Evolutionary conservation across 2,113 vertebrate species (phyloP).

Genomic region (Empidonax traillii): DNA sequence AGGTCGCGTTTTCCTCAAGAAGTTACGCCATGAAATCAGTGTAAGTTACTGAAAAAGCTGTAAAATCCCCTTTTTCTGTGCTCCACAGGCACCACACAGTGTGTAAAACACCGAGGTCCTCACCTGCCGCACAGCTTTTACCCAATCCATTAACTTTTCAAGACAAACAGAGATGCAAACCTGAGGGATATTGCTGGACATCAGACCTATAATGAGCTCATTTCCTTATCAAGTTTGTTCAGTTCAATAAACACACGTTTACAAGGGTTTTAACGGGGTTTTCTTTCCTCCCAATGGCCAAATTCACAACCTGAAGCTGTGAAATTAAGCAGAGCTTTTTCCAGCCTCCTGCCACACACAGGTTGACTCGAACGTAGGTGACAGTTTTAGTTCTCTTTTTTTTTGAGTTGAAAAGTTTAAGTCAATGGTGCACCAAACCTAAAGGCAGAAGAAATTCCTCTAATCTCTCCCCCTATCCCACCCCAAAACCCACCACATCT

Average conservation of each 20-base stretch:
- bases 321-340: background rate
- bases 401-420: background rate
- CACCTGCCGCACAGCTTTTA: background rate
- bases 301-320: background rate
- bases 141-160: background rate
- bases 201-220: accelerated
- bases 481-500: background rate
- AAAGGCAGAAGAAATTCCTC: background rate
- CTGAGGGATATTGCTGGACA: accelerated
- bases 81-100: accelerated
- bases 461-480: background rate
- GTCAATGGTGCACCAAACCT: background rate
- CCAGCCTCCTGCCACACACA: background rate
- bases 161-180: background rate
- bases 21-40: background rate
- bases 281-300: accelerated
- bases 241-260: background rate
- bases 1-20: accelerated
- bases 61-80: background rate
- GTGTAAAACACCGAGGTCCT: background rate
- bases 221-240: background rate
- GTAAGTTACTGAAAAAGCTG: background rate
- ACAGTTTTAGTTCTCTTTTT: background rate
- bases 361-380: background rate
- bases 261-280: background rate